These are phyloP conservation scores for Crotalus horridus DNA, from an alignment of 2,113 vertebrate species.

Conservation along the genomic window DNA sequence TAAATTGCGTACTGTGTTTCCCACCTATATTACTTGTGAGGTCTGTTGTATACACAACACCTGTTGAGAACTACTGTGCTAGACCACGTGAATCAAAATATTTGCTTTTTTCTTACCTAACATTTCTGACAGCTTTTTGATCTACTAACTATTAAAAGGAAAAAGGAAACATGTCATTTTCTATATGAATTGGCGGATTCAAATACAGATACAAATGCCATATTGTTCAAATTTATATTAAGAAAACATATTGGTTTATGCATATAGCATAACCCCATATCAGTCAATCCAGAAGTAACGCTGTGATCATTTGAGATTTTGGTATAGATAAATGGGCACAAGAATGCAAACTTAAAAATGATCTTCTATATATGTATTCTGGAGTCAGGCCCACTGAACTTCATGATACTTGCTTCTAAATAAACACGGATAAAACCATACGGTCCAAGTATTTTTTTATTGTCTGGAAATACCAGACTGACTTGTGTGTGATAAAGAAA, in stretches of 20 bases:
- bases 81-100: not conserved
- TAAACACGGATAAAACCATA: not conserved
- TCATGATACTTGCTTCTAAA: not conserved
- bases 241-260: not conserved
- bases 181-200: not conserved
- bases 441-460: not conserved
- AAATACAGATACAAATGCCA: not conserved
- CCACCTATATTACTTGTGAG: not conserved
- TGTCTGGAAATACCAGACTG: slow-evolving; percentile 29
- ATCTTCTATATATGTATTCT: not conserved
- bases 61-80: not conserved
- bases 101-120: not conserved
- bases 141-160: not conserved
- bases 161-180: not conserved
- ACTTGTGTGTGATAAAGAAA: not conserved
- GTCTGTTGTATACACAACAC: not conserved
- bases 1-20: not conserved
- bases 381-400: not conserved
- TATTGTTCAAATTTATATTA: not conserved
- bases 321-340: not conserved
- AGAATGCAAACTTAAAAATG: not conserved
- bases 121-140: not conserved
- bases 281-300: not conserved
- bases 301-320: not conserved
- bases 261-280: not conserved